Base-by-base conservation (phyloP, 2,113 vertebrate genomes). In the Gallinago media region DNA sequence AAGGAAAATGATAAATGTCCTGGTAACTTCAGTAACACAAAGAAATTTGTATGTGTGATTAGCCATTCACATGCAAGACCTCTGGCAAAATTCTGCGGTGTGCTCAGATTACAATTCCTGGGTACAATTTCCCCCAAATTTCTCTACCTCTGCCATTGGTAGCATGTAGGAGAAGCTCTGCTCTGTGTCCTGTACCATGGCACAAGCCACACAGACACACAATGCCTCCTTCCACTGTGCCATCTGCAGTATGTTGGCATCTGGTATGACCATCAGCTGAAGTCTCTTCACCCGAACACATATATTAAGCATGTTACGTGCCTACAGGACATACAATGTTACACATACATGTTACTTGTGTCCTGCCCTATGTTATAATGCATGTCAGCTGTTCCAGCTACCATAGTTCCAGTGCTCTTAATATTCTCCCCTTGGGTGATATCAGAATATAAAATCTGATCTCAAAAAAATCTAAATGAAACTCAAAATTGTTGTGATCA, bases 291-390 rank as follows among this genome's bases (percentile, higher is more conserved):
- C 49, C 65, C 18, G 23, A 36, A 31, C 25, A 52, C 9, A 6
- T 31, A 3, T 2, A 3, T 32, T 29, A 50, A 84, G 11, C 13
- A 62, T 12, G 5, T 49, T 56, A 42, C 0, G 2, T 42, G 32
- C 20, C 56, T 42, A 56, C 0, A 0, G 10, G n/a, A 56, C 0
- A 2, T 27, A 12, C 49, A 40, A 15, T n/a, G n/a, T n/a, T n/a
- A n/a, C n/a, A n/a, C n/a, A n/a, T 23, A 25, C 16, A 29, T 10
- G 11, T 34, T n/a, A 54, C 1, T 0, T 31, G 25, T 40, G 9
- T 44, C 12, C 27, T 27, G 38, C 11, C 27, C 22, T 2, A 1
- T 36, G 32, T 42, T 65, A 47, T 80, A 93, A 63, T 26, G 4
- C 5, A 0, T 21, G 63, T 31, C 19, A 54, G 21, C 34, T 76